These are phyloP conservation scores for Carcina quercana DNA, from an alignment of 2,888 invertebrate genomes.

Conservation along the genomic window DNA sequence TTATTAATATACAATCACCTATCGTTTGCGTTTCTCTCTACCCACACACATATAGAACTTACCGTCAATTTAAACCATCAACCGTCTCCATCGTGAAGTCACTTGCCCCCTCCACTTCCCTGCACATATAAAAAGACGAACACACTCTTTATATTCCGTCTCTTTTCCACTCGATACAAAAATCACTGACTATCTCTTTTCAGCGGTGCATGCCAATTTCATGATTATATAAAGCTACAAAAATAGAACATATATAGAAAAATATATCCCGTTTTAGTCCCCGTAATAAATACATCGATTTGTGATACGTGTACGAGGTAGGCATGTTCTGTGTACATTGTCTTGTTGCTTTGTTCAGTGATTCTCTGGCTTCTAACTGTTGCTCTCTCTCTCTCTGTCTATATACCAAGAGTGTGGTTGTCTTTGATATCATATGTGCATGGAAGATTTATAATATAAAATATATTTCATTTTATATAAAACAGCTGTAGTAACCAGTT, in stretches of 20 bases:
- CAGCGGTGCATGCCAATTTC: slow-evolving; percentile 66
- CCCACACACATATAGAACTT: too few relatives aligned
- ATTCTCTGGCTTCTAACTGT: slow-evolving; percentile 30
- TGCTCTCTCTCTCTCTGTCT: too few relatives aligned
- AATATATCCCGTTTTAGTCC: slow-evolving; percentile 7
- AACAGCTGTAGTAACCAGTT: slow-evolving; percentile 38
- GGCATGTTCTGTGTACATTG: slow-evolving; percentile 20
- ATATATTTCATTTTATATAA: slow-evolving; percentile 28
- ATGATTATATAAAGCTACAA: slow-evolving; percentile 55
- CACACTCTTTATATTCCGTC: slow-evolving; percentile 69
- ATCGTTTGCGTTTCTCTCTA: too few relatives aligned
- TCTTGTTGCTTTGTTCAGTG: slow-evolving; percentile 28
- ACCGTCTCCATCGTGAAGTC: slow-evolving; percentile 12
- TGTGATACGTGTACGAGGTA: slow-evolving; percentile 8
- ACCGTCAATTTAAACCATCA: slow-evolving; percentile 17
- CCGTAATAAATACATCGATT: slow-evolving; percentile 2
- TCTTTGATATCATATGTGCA: slow-evolving; percentile 74
- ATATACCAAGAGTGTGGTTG: slow-evolving; percentile 73
- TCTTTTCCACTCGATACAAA: slow-evolving; percentile 31
- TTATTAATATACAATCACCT: too few relatives aligned
- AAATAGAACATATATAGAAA: slow-evolving; percentile 24
- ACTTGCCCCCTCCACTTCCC: slow-evolving; percentile 47
- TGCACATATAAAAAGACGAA: slow-evolving; percentile 73
- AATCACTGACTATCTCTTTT: slow-evolving; percentile 35
- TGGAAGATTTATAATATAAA: slow-evolving; percentile 54